phyloP scores from a whole-genome alignment of 2,888 invertebrate genomes.

The Aquatica leii region DNA sequence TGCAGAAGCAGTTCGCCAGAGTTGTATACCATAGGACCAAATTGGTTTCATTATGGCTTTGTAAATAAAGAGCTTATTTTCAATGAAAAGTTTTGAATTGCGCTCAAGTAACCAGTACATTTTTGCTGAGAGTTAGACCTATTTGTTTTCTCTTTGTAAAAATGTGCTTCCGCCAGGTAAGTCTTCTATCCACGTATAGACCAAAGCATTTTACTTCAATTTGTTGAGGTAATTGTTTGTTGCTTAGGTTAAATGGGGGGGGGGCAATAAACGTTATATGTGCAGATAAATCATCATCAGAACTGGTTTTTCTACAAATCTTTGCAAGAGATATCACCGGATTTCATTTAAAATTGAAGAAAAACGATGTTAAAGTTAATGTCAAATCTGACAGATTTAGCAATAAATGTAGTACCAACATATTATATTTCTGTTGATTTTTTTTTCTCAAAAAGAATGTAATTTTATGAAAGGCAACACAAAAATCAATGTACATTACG shows the following conservation, averaged over 20 bases:
- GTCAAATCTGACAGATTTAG: too few species aligned
- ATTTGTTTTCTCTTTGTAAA: not conserved
- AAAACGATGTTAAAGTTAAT: too few species aligned
- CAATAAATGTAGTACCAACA: too few species aligned
- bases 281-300: too few species aligned
- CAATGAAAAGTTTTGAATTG: not conserved
- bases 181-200: not conserved
- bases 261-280: conserved; percentile 16
- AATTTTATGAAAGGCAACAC: too few species aligned
- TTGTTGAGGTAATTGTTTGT: not conserved
- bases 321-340: too few species aligned
- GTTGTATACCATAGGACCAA: conserved; percentile 4
- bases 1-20: conserved; percentile 9
- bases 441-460: too few species aligned
- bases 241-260: not conserved
- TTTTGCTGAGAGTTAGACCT: not conserved
- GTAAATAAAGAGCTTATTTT: not conserved
- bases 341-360: too few species aligned
- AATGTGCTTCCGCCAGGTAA: not conserved
- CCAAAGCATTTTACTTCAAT: not conserved
- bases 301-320: too few species aligned
- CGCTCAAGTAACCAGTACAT: conserved; percentile 4
- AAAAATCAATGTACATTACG: too few species aligned
- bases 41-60: conserved; percentile 8
- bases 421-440: too few species aligned